Evolutionary conservation across 2,797 vertebrate species (phyloP), one percentile per base, ranked within the genome.

Genomic region (Potorous gilbertii): DNA sequence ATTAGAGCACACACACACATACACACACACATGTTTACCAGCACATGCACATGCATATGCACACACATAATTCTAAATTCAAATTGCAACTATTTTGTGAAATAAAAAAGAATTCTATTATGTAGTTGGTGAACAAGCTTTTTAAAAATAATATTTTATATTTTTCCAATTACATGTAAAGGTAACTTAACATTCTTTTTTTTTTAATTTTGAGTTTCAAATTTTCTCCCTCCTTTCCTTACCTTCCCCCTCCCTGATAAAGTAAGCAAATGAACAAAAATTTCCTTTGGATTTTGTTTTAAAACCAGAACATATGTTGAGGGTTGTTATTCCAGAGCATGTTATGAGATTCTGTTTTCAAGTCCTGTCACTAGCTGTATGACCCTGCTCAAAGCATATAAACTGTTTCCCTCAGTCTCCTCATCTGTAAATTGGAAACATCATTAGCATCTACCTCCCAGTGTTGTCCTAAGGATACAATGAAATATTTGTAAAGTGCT

Each of bases 261-360:
- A 10, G 18, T 24, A 81, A 81, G n/a, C 2, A 46, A 81, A 21
- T 81, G 66, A 81, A 87, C 40, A 50, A 87, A 3, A 87, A 50
- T 87, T 87, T 81, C 21, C n/a, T 81, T 81, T 81, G 13, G 40
- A 10, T 46, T 95, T 95, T 95, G 50, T 46, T 95, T n/a, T 74
- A 87, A 87, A 87, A 46, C 40, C 74, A 50, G 40, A 81, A 24
- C 74, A 50, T 50, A 0, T 0, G 27, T 24, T 50, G 21, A 87
- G 40, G 1, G 21, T 46, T 87, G 8, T 87, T 87, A 50, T 97
- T 97, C 94, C 28, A 95, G 29, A 54, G 16, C 6, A 50, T 27
- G 55, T 62, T 95, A 54, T 94, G 92, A 93, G 52, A 2, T 56
- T 93, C 1, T 92, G 2, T 93, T 90, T 28, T 92, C 9, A 81